These are phyloP conservation scores for Gymnothorax reevesii DNA, from an alignment of 2,797 vertebrate genomes.

Conservation along the genomic window DNA sequence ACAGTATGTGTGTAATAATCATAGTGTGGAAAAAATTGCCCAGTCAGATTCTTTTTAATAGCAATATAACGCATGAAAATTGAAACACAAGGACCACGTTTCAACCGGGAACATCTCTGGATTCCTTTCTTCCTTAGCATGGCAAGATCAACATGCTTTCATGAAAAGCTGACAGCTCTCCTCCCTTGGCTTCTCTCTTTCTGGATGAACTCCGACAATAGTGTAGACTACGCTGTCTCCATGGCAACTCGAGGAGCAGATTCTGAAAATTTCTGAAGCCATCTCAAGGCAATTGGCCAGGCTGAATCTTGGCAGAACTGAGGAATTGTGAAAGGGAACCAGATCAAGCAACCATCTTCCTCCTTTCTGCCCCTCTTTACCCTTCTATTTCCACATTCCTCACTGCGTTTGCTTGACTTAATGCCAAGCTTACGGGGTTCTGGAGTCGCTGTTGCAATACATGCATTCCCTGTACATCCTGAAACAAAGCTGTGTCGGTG, in stretches of 20 bases:
- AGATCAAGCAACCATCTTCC: background rate
- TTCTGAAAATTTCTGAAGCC: conserved; percentile 17
- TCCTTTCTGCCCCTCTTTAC: background rate
- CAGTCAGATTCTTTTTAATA: background rate
- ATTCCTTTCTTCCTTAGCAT: background rate
- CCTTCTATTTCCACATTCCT: background rate
- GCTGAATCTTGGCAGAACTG: background rate
- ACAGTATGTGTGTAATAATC: background rate
- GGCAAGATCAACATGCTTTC: background rate
- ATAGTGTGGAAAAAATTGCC: background rate
- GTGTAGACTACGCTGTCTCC: conserved; percentile 25
- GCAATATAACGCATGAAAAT: background rate
- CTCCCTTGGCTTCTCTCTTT: conserved; percentile 5
- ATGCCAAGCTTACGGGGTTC: too few relatives aligned
- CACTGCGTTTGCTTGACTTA: background rate
- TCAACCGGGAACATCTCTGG: background rate
- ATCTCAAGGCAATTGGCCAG: background rate
- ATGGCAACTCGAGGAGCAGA: conserved; percentile 25
- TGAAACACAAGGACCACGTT: background rate
- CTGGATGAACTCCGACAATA: conserved; percentile 20
- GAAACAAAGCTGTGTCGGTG: too few relatives aligned
- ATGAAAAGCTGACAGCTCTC: background rate
- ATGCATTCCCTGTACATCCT: too few relatives aligned
- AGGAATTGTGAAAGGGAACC: background rate
- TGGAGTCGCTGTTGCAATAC: too few relatives aligned